Evolutionary conservation across 2,797 vertebrate species (phyloP), one percentile per base, ranked within the genome.

Genomic region (Crotalus adamanteus): DNA sequence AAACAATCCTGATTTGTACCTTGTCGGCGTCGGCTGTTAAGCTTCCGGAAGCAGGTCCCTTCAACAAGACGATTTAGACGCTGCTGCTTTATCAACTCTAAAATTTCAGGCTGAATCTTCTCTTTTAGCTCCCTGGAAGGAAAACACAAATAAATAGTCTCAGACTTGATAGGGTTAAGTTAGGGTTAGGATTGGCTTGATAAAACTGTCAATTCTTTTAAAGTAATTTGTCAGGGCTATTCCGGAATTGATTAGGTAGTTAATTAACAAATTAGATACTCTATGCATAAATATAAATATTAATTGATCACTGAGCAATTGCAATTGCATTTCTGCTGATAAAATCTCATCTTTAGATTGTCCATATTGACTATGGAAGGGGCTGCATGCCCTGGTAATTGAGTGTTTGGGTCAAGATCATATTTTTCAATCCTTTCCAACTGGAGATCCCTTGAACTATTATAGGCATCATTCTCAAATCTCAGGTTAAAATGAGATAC

Each of bases 81-180:
- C 96, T 99, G 99, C 95, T 99, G 99, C 97, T 99, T 99, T 97
- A 99, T 99, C 96, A 99, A 97, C 98, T 99, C 99, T 98, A 99
- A 98, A 97, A 99, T 99, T 98, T 99, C 99, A 0, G 99, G 99
- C 97, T 99, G 99, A 97, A 99, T 99, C 98, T 99, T 99, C 98
- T 99, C 99, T 96, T 99, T 98, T 94, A 99, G 98, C 97, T 99
- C 99, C 98, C 99, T 99, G 96, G 78, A 63, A 61, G 92, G 47
- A 86, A 92, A 96, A 59, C 93, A 83, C 93, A 95, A 97, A 73
- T 0, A 96, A 26, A 78, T 55, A 86, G 73, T 92, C 37, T 90
- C 53, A 93, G 31, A 89, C 89, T 53, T 53, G 51, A 53, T 53
- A 53, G 8, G 51, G 51, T 53, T 53, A 9, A 8, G 51, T 51